phyloP scores from a whole-genome alignment of 2,113 vertebrate species.

The Isurus oxyrinchus region DNA sequence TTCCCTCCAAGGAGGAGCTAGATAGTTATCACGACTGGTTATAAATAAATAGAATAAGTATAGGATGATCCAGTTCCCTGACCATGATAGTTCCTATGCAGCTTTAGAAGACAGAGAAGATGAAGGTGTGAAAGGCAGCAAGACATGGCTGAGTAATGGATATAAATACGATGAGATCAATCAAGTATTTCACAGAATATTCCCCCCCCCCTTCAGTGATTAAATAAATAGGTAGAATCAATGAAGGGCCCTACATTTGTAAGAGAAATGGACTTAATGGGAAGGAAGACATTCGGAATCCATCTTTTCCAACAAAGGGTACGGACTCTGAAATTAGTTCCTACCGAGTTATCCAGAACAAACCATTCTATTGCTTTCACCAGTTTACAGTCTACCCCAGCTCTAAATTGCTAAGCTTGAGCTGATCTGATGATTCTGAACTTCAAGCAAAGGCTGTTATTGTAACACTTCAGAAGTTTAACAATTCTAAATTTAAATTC shows the following conservation, averaged over 20 bases:
- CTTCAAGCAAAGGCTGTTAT: not conserved
- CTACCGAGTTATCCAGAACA: not conserved
- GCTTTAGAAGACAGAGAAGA: not conserved
- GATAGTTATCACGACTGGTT: not conserved
- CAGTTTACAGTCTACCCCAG: not conserved
- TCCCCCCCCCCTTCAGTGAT: not conserved
- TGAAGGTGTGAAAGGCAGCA: not conserved
- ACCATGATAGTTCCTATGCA: not conserved
- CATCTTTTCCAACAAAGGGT: not conserved
- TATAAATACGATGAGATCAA: not conserved
- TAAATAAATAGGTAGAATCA: not conserved
- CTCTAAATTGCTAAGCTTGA: not conserved
- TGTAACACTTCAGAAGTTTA: not conserved
- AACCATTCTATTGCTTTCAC: not conserved
- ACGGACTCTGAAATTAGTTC: not conserved
- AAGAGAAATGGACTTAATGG: not conserved
- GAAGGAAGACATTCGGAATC: not conserved
- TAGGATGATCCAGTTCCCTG: not conserved
- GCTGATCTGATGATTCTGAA: not conserved
- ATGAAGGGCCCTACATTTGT: not conserved
- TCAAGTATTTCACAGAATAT: not conserved
- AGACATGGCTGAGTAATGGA: not conserved
- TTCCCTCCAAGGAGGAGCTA: not conserved
- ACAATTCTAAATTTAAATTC: not conserved
- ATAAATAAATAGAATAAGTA: not conserved